Evolutionary conservation across 2,113 vertebrate species (phyloP).

Genomic region (Varanus salvator): DNA sequence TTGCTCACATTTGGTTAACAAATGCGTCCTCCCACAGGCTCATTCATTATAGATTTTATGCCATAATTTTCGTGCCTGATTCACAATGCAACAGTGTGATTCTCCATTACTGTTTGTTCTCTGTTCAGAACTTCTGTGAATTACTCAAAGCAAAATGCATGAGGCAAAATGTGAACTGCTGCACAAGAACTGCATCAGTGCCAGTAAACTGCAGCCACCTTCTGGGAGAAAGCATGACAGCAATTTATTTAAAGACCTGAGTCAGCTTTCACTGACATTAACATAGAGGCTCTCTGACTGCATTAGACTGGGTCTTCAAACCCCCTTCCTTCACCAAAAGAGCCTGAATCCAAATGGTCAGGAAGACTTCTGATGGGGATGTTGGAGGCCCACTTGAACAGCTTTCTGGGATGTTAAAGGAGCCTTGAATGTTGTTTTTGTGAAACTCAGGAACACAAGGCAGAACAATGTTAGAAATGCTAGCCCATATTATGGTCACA

Average conservation of each 20-base stretch:
- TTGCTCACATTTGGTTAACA: neutral
- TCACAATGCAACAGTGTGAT: conserved; percentile 10
- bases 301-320: neutral
- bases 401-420: neutral
- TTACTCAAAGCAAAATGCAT: neutral
- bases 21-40: neutral
- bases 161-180: neutral
- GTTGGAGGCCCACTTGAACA: neutral
- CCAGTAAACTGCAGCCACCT: conserved; percentile 9
- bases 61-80: neutral
- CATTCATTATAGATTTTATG: neutral
- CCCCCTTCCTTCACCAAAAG: neutral
- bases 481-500: neutral
- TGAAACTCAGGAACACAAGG: neutral
- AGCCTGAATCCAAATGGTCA: neutral
- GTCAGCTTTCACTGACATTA: neutral
- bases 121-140: neutral
- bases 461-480: no score
- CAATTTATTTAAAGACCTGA: neutral
- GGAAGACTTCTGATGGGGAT: neutral
- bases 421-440: neutral
- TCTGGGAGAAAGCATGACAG: conserved; percentile 25
- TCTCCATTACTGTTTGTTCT: conserved; percentile 7
- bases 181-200: neutral
- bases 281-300: neutral